Conservation (phyloP, 2,113 vertebrate species). For the Protobothrops mucrosquamatus region DNA sequence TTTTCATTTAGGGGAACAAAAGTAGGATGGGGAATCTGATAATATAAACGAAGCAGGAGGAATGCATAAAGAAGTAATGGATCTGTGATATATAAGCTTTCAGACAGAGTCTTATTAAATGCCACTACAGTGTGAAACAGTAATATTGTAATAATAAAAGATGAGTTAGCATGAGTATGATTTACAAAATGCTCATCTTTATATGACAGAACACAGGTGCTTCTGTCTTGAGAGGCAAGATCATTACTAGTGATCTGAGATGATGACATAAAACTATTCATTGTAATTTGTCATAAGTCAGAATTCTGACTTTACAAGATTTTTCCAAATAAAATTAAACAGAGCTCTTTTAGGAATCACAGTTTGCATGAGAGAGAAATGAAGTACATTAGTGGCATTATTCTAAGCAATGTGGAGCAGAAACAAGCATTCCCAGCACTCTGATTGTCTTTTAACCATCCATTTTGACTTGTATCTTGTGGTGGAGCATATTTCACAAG, state of each 20-base stretch:
- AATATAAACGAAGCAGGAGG: neutral
- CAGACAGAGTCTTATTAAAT: neutral
- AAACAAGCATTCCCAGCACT: neutral
- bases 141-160: neutral
- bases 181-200: neutral
- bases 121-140: neutral
- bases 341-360: neutral
- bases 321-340: conserved; percentile 1
- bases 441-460: neutral
- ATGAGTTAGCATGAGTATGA: neutral
- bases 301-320: neutral
- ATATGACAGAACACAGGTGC: neutral
- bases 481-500: neutral
- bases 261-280: conserved; percentile 1
- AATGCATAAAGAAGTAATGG: neutral
- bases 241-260: neutral
- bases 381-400: neutral
- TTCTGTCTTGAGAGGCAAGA: neutral
- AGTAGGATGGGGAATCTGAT: neutral
- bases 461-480: neutral
- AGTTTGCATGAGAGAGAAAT: neutral
- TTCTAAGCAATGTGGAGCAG: neutral
- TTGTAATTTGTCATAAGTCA: conserved; percentile 3
- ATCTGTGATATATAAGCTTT: neutral
- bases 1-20: neutral